Conservation (phyloP, 2,113 vertebrate species). For the Toxotes jaculatrix region DNA sequence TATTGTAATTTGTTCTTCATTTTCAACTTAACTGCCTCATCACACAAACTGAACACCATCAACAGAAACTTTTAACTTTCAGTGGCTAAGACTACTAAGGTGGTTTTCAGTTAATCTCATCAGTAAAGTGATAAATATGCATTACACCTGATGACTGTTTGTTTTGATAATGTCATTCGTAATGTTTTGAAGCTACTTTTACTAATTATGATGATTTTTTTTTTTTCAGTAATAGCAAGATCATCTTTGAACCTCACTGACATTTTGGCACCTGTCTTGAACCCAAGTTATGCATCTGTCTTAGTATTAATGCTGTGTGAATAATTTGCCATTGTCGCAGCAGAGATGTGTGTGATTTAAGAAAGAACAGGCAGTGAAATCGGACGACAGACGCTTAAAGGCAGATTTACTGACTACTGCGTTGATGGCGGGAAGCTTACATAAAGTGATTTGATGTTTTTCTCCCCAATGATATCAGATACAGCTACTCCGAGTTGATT, state of each 20-base stretch:
- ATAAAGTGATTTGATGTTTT: slow-evolving; percentile 45
- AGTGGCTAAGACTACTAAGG: slow-evolving; percentile 21
- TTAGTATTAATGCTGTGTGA: slow-evolving; percentile 45
- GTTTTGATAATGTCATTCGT: slow-evolving; percentile 43
- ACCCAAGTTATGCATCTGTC: slow-evolving; percentile 11
- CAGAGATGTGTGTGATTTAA: slow-evolving; percentile 37
- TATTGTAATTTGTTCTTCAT: slow-evolving; percentile 59
- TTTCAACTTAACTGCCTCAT: slow-evolving; percentile 55
- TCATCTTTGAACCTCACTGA: neutral
- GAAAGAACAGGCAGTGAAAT: neutral
- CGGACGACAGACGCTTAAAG: neutral
- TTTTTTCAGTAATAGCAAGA: slow-evolving; percentile 17
- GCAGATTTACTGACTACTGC: neutral
- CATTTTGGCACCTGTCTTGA: slow-evolving; percentile 11
- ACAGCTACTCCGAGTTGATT: slow-evolving; percentile 19
- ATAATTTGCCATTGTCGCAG: slow-evolving; percentile 11
- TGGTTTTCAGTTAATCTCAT: slow-evolving; percentile 24
- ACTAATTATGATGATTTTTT: slow-evolving; percentile 21
- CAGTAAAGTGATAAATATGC: slow-evolving; percentile 49
- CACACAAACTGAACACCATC: slow-evolving; percentile 36
- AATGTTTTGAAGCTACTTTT: slow-evolving; percentile 43
- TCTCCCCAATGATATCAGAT: slow-evolving; percentile 19
- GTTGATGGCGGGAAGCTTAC: slow-evolving; percentile 10
- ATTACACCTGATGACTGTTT: slow-evolving; percentile 37
- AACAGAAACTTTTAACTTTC: slow-evolving; percentile 33